phyloP scores from a whole-genome alignment of 2,113 vertebrate genomes.

The Larimichthys crocea region DNA sequence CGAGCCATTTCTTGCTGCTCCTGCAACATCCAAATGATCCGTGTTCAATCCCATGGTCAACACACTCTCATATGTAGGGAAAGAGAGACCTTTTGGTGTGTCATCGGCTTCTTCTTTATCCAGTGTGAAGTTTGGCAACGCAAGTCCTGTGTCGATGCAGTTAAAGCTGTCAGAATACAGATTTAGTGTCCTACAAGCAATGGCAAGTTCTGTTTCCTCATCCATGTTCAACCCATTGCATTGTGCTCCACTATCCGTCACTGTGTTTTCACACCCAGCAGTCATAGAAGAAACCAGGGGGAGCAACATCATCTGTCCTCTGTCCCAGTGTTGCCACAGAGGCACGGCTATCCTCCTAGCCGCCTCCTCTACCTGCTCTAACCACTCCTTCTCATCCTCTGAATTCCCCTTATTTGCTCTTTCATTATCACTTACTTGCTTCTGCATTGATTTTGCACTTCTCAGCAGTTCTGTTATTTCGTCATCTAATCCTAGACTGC shows the following conservation, averaged over 20 bases:
- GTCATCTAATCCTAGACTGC: not conserved
- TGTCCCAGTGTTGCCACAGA: conserved; percentile 81
- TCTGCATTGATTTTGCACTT: conserved; percentile 6
- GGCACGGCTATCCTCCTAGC: conserved; percentile 83
- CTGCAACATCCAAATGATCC: rapidly evolving
- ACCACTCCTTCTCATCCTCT: conserved; percentile 79
- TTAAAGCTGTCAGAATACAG: not conserved
- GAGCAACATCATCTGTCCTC: conserved; percentile 45
- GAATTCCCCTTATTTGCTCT: conserved; percentile 58
- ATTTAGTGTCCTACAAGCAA: conserved; percentile 3
- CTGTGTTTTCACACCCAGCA: not conserved
- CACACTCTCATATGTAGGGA: not conserved
- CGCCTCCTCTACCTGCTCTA: conserved; percentile 72
- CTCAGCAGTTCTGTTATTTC: conserved; percentile 29
- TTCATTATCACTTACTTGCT: conserved; percentile 36
- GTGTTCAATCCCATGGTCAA: rapidly evolving
- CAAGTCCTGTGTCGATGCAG: not conserved
- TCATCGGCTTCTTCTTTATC: not conserved
- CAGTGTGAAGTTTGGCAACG: not conserved
- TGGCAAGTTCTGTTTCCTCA: conserved; percentile 38
- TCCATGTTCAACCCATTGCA: conserved; percentile 23
- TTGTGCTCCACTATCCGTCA: rapidly evolving
- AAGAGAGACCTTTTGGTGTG: not conserved
- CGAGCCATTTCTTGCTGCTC: not conserved
- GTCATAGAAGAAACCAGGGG: conserved; percentile 17